Conservation (phyloP, 2,113 vertebrate species). For the Lamprologus sp. region DNA sequence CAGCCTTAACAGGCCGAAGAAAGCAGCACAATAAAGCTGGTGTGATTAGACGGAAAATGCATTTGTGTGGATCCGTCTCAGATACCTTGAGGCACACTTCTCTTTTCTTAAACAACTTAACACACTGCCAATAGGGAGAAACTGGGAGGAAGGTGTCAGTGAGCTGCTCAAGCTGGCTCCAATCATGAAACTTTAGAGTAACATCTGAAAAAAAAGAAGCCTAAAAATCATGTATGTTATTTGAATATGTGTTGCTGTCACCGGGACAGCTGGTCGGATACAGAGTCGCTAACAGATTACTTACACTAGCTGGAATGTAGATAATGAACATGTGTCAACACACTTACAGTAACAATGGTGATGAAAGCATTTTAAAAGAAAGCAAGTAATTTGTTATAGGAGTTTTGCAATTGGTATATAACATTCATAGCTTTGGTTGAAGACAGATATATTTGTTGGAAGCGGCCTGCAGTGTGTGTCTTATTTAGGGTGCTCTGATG, state of each 20-base stretch:
- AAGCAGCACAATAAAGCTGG: not conserved
- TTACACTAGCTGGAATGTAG: not conserved
- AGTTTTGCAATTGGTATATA: not conserved
- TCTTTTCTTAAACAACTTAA: not conserved
- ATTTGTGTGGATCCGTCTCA: not conserved
- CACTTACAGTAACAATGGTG: not conserved
- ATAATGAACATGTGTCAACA: not conserved
- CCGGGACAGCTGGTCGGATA: not conserved
- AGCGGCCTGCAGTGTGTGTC: not conserved
- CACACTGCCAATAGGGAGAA: not conserved
- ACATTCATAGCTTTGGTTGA: not conserved
- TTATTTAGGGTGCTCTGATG: not conserved
- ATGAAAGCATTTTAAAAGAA: not conserved
- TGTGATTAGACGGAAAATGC: not conserved
- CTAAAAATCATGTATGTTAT: not conserved
- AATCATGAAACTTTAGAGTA: not conserved
- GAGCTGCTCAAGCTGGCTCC: not conserved
- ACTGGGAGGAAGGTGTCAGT: not conserved
- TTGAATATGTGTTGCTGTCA: not conserved
- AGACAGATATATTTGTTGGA: not conserved
- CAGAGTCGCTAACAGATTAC: not conserved
- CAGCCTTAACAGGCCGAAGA: not conserved
- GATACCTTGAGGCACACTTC: not conserved
- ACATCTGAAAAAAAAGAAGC: not conserved
- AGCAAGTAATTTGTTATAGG: not conserved